Conservation (phyloP, 2,888 invertebrate genomes). For the Drosophila bunnanda region DNA sequence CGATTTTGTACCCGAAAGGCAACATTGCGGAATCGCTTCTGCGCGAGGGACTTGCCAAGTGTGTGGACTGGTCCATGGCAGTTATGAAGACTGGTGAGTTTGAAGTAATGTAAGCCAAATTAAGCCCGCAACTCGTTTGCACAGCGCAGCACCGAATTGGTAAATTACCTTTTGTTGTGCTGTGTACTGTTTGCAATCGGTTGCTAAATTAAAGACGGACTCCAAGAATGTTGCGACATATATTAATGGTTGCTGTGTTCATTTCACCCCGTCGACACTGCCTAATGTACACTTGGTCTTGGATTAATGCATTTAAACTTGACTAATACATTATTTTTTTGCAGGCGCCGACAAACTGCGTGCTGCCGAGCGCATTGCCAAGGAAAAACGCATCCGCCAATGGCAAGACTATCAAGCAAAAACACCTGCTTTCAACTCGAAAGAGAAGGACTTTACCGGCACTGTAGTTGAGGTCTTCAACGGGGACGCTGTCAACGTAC, state of each 20-base stretch:
- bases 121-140: constrained; percentile 49
- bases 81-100: constrained; percentile 89
- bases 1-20: constrained; percentile 94
- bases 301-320: not conserved
- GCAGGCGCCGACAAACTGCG: constrained; percentile 92
- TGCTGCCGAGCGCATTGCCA: constrained; percentile 93
- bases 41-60: constrained; percentile 95
- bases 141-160: constrained; percentile 58
- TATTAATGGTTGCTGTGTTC: constrained; percentile 64
- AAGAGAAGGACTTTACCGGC: constrained; percentile 92
- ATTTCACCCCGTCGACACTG: constrained; percentile 84
- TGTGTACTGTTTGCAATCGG: constrained; percentile 43
- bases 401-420: constrained; percentile 96
- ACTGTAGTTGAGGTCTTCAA: constrained; percentile 96
- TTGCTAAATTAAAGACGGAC: constrained; percentile 82
- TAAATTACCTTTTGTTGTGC: constrained; percentile 54
- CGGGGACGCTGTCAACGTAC: constrained; percentile 96
- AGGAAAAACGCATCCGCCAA: constrained; percentile 92
- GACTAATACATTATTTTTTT: constrained; percentile 10
- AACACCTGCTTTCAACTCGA: constrained; percentile 89
- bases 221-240: constrained; percentile 81
- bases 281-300: not conserved
- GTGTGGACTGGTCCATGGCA: constrained; percentile 96
- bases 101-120: constrained; percentile 1
- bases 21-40: constrained; percentile 97